Evolutionary conservation across 2,888 invertebrate genomes (phyloP), one percentile per base, ranked within the genome.

Genomic region (Folsomia candida): DNA sequence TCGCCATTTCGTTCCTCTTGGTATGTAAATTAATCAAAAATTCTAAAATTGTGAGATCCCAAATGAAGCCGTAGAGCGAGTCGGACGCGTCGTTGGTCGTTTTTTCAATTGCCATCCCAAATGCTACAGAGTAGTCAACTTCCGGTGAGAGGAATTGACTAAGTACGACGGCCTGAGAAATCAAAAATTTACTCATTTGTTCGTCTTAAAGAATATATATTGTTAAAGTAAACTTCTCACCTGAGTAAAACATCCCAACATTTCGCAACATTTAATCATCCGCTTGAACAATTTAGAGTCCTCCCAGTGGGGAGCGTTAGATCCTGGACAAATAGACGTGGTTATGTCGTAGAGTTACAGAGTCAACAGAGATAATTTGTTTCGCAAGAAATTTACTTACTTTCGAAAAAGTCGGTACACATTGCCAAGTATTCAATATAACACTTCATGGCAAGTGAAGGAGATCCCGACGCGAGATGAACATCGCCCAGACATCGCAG

Each of bases 11-110:
- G 0, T 95, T 95, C 75, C 92, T 88, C 81, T 94, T 91, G 63
- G 91, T 89, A 84, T 97, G 94, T 75, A 92, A 82, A 81, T 93
- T 89, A 74, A 93, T 90, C 14, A 93, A 88, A 83, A 92, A 97
- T 82, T 97, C 97, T 37, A 97, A 86, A 65, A 97, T 88, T n/a
- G 94, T 95, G 2, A 92, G 90, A 83, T 97, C 97, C 96, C 96
- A 97, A 78, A 97, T 89, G 82, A 93, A 95, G 70, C 91, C 90
- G 84, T 96, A 97, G 84, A 95, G 94, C 0, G 92, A 91, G 83
- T 97, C 97, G 88, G 94, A 93, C 1, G 94, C 93, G 83, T 97
- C 97, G 77, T 87, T 86, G 82, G 86, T 84, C 68, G 84, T 84
- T 77, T 84, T 85, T 81, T 96, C 96, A 0, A 93, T 90, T 68